Percentiles rank a stretch among this genome's conserved stretches.
Evolutionary conservation across 2,113 vertebrate genomes (phyloP).

Genomic region (Podilymbus podiceps): DNA sequence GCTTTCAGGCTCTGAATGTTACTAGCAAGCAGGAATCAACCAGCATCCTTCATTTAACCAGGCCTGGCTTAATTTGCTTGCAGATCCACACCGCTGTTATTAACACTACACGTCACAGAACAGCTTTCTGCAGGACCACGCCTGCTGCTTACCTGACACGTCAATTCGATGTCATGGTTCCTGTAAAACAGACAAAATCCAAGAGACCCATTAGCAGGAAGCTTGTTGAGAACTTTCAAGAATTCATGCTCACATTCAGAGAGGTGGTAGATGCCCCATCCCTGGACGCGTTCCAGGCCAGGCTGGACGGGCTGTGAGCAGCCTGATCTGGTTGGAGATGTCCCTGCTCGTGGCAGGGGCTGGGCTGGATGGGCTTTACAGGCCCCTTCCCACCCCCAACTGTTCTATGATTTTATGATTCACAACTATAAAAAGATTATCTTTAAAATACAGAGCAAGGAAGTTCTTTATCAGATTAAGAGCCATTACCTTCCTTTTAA

Average conservation of each 20-base stretch:
- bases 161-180: conserved; percentile 61
- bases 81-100: not conserved
- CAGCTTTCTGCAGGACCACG: not conserved
- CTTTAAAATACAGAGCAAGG: not conserved
- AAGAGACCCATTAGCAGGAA: not conserved
- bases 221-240: not conserved
- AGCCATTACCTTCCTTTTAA: not conserved
- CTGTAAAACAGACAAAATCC: conserved; percentile 57
- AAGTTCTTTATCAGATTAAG: not conserved
- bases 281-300: no score
- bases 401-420: no score
- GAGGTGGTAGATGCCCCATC: no score
- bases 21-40: not conserved
- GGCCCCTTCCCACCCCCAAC: no score
- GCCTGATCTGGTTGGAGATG: no score
- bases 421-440: not conserved
- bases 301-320: no score
- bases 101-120: no score
- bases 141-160: conserved; percentile 58
- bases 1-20: not conserved
- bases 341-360: no score
- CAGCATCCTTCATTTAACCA: not conserved
- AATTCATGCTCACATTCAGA: not conserved
- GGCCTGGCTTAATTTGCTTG: not conserved
- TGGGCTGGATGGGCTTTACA: no score